Evolutionary conservation across 2,888 invertebrate species (phyloP).

Genomic region (Spodoptera littoralis): DNA sequence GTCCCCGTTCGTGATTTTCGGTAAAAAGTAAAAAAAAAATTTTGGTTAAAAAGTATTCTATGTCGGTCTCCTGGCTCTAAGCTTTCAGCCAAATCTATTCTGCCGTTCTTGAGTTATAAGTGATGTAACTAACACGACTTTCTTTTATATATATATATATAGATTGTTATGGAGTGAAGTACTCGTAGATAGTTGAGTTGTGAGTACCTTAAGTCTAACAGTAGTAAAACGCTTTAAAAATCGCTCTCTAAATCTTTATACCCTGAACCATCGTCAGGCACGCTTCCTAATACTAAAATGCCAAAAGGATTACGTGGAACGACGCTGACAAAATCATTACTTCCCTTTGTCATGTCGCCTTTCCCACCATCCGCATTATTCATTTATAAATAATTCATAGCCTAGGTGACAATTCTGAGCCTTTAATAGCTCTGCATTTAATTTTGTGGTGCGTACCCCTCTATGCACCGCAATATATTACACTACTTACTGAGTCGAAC

Average conservation of each 20-base stretch:
- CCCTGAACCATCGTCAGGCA: background rate
- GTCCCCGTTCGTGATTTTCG: too few relatives aligned
- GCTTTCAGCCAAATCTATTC: too few relatives aligned
- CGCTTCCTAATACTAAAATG: constrained; percentile 34
- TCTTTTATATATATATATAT: too few relatives aligned
- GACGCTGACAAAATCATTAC: constrained; percentile 48
- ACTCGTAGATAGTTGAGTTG: too few relatives aligned
- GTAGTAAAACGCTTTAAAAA: background rate
- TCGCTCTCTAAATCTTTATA: background rate
- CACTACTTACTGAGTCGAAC: constrained; percentile 5
- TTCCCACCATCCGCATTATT: constrained; percentile 60
- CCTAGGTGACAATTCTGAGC: constrained; percentile 64
- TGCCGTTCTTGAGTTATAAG: too few relatives aligned
- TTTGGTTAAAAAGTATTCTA: too few relatives aligned
- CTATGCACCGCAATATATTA: constrained; percentile 49
- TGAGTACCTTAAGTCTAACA: too few relatives aligned
- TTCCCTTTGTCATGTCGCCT: constrained; percentile 37
- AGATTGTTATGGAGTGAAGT: too few relatives aligned
- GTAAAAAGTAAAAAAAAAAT: too few relatives aligned
- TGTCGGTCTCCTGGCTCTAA: too few relatives aligned
- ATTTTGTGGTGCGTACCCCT: constrained; percentile 59
- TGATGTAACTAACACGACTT: too few relatives aligned
- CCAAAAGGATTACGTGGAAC: constrained; percentile 46
- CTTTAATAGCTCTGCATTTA: constrained; percentile 60
- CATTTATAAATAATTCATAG: constrained; percentile 72